These are phyloP conservation scores for Cyanistes caeruleus DNA, from an alignment of 2,113 vertebrate genomes.

Conservation along the genomic window DNA sequence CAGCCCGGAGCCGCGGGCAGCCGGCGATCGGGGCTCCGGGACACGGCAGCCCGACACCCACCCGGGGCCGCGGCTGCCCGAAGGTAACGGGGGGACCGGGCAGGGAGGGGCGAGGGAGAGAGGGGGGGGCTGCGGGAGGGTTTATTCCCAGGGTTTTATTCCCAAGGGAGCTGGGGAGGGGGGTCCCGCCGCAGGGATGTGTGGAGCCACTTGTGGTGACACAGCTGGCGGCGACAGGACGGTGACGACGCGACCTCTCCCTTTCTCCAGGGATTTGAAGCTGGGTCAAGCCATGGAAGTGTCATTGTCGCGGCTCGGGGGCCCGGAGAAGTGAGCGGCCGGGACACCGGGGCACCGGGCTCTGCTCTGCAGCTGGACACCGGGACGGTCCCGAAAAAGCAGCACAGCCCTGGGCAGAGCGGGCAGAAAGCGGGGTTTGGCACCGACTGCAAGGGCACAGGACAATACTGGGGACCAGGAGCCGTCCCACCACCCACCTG, in stretches of 20 bases:
- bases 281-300: slow-evolving; percentile 23
- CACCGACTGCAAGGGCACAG: neutral
- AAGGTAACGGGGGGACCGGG: neutral
- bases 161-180: neutral
- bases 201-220: neutral
- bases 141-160: neutral
- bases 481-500: fast-evolving
- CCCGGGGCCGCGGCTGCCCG: neutral
- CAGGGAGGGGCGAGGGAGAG: neutral
- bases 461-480: neutral
- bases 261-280: slow-evolving; percentile 31
- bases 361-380: neutral
- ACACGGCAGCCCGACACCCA: neutral
- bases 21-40: neutral
- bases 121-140: neutral
- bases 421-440: neutral
- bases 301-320: neutral
- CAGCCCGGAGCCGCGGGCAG: neutral
- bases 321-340: neutral
- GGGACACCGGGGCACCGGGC: neutral
- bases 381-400: neutral
- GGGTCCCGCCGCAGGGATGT: neutral
- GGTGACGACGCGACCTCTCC: neutral
- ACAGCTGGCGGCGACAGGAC: neutral
- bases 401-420: neutral